These are phyloP conservation scores for Scophthalmus maximus DNA, from an alignment of 2,113 vertebrate genomes.

Conservation along the genomic window DNA sequence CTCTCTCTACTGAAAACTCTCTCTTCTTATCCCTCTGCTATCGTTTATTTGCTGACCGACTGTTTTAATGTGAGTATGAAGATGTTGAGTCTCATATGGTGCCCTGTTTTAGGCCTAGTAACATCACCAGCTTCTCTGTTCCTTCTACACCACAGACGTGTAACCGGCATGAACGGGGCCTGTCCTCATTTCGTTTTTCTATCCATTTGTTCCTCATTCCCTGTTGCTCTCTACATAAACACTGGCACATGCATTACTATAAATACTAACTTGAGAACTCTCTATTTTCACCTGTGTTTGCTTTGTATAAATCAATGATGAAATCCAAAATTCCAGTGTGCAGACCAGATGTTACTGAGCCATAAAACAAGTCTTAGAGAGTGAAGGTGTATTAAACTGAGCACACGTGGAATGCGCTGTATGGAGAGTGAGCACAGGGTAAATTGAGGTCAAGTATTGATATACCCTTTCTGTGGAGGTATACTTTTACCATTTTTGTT, in stretches of 20 bases:
- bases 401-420: slow-evolving; percentile 14
- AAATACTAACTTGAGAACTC: neutral
- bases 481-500: too few relatives aligned
- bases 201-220: neutral
- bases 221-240: neutral
- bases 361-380: slow-evolving; percentile 26
- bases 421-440: neutral
- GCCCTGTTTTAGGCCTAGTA: neutral
- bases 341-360: slow-evolving; percentile 47
- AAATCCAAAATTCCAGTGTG: slow-evolving; percentile 45
- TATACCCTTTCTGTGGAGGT: too few relatives aligned
- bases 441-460: slow-evolving; percentile 4
- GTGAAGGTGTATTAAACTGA: slow-evolving; percentile 4
- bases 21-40: neutral
- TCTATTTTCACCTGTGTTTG: slow-evolving; percentile 16
- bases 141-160: neutral
- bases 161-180: neutral
- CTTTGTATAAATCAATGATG: slow-evolving; percentile 28
- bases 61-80: slow-evolving; percentile 5
- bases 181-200: slow-evolving; percentile 12
- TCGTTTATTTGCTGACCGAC: slow-evolving; percentile 8
- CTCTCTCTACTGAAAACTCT: slow-evolving; percentile 24
- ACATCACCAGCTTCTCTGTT: neutral
- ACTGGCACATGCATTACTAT: neutral
- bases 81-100: neutral